Base-by-base conservation (phyloP, 2,113 vertebrate species). In the Isichthys henryi region DNA sequence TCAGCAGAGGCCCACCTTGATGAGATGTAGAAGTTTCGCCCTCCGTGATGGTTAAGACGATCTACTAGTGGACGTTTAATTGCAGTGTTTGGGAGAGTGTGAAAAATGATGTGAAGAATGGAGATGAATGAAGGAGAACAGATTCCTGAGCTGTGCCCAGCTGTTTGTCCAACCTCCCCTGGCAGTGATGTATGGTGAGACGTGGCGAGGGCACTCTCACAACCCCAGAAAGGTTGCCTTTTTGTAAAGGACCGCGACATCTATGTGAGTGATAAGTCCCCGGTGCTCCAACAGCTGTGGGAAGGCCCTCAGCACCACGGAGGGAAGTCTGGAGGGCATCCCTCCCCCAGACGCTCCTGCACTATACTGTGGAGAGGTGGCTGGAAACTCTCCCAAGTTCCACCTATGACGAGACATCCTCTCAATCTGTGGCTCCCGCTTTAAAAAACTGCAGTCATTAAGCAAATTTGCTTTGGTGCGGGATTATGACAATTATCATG, bases 361-460 rank as follows among this genome's bases (percentile, higher is more conserved):
- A 17, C 74, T 6, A 2, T 23, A 9, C 83, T 6, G n/a, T 50
- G 9, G 9, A 50, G 46, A 2, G 88, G 88, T 19, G 90, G 31
- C 90, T 94, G 93, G 93, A 93, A 91, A 43, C 91, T 85, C 92
- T 92, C 92, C 92, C 93, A 52, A 35, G 23, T 87, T 53, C 86
- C 31, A 49, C 49, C 23, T 52, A 19, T 3, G 19, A 92, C 86
- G 89, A 91, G 93, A 92, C 91, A 90, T 92, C 93, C 93, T 93
- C 92, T 89, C 92, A 90, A 92, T 92, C 91, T 93, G 92, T 91
- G 91, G 92, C 93, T 94, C 93, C 74, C 90, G 93, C 94, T 93
- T 93, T 95, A 93, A 23, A 95, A 95, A 96, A 95, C 94, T 95
- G 94, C 93, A 95, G 94, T 95, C 94, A 95, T 95, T 95, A 95